Base-by-base conservation (phyloP, 2,113 vertebrate genomes). In the Alexandromys fortis region DNA sequence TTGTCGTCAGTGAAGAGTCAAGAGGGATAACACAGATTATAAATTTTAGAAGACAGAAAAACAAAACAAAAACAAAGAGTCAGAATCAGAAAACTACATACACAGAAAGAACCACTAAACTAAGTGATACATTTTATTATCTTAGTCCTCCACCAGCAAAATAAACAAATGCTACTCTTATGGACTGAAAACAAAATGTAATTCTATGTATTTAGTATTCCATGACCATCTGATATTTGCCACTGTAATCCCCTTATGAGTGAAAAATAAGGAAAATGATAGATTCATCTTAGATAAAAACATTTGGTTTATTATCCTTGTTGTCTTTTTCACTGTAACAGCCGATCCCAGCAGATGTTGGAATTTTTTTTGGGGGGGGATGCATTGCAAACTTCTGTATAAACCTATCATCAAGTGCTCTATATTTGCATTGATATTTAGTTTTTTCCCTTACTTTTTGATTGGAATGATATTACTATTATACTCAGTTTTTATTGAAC, bases 401-500 rank as follows among this genome's bases (percentile, higher is more conserved):
- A 97, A 93, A 96, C 58, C 76, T 0, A 58, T 14, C 90, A 93
- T 70, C 76, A 86, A 68, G 35, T 5, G 10, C 52, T 94, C 72
- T 85, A 2, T 86, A 88, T 92, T 94, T 95, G 70, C 45, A 52
- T 11, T 83, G 68, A 93, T 93, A 33, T 70, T 79, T n/a, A 12
- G 4, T 85, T 86, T 97, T 90, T 88, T 63, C 82, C 96, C 87
- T 75, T 35, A 92, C 47, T 70, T 77, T 93, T 96, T 94, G 88
- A 97, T 96, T 93, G 85, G 33, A 97, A 95, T 35, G n/a, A 70
- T 90, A 86, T 89, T 95, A 91, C 90, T 92, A 92, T 92, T 77
- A 90, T 90, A 63, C 70, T 95, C 96, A 88, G 70, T 92, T 95
- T 91, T 83, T 96, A 96, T 73, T 97, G 91, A 94, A 72, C 72